Conservation (phyloP, 2,113 vertebrate species). For the Pseudorhombus dupliciocellatus region DNA sequence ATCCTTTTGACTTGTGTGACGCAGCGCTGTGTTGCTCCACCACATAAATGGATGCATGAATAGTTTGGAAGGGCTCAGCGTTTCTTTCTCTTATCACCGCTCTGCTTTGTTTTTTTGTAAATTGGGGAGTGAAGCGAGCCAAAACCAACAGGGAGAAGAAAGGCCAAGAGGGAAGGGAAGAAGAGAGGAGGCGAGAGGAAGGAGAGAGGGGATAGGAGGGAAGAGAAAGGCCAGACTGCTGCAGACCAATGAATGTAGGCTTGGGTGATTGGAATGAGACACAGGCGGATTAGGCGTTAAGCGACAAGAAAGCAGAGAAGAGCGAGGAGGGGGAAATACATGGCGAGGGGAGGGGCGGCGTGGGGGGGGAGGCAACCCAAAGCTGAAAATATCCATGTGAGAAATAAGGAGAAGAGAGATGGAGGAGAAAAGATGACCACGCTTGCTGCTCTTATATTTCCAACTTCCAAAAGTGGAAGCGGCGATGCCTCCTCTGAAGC, state of each 20-base stretch:
- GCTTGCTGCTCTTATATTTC: background rate
- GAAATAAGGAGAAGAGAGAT: slow-evolving; percentile 13
- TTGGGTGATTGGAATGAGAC: slow-evolving; percentile 52
- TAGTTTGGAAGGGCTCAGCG: slow-evolving; percentile 14
- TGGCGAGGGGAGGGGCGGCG: background rate
- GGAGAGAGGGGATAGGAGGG: slow-evolving; percentile 14
- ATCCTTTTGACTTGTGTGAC: slow-evolving; percentile 2
- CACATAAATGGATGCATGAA: background rate
- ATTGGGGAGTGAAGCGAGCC: slow-evolving; percentile 35
- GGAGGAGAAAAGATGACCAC: slow-evolving; percentile 8
- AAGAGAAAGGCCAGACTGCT: slow-evolving; percentile 11
- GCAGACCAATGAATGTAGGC: slow-evolving; percentile 25
- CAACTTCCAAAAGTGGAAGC: slow-evolving; percentile 25
- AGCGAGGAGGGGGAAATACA: slow-evolving; percentile 24
- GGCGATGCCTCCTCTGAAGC: background rate
- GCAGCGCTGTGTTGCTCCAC: background rate
- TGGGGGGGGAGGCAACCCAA: slow-evolving; percentile 15
- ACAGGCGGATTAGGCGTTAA: slow-evolving; percentile 54
- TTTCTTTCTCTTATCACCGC: background rate
- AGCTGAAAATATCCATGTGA: slow-evolving; percentile 43
- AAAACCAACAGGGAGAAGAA: slow-evolving; percentile 29
- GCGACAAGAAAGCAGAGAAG: slow-evolving; percentile 35
- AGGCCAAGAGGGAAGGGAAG: slow-evolving; percentile 7
- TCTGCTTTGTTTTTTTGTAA: slow-evolving; percentile 32
- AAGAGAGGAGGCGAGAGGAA: background rate